Evolutionary conservation across 2,113 vertebrate genomes (phyloP).

Genomic region (Sclerurus mexicanus): DNA sequence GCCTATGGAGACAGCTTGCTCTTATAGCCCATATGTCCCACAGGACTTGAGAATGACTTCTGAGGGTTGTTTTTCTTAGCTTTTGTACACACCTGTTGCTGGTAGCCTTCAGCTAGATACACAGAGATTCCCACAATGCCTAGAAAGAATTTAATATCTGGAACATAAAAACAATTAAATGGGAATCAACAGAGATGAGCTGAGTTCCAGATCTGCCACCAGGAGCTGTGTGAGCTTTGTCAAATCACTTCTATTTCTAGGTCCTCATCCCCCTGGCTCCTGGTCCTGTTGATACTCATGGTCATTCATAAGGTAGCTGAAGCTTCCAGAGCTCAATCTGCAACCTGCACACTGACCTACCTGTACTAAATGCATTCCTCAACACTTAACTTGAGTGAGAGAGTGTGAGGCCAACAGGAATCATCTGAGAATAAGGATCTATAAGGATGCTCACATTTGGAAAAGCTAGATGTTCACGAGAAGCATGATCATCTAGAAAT

Average conservation of each 20-base stretch:
- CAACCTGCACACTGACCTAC: rapidly evolving
- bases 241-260: neutral
- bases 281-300: neutral
- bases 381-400: neutral
- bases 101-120: neutral
- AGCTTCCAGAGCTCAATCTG: neutral
- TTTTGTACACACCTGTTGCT: neutral
- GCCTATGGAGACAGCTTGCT: neutral
- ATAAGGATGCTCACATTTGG: neutral
- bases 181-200: neutral
- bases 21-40: neutral
- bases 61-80: neutral
- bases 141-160: neutral
- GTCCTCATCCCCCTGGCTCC: neutral
- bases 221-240: neutral
- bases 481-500: neutral
- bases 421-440: neutral
- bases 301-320: neutral
- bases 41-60: neutral
- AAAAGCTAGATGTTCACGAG: neutral
- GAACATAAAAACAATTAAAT: neutral
- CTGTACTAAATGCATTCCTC: neutral
- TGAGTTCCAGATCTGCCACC: neutral
- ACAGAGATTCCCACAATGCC: neutral
- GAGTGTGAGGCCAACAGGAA: neutral